Conservation (phyloP, 2,888 invertebrate species). For the Anthophora plumipes region DNA sequence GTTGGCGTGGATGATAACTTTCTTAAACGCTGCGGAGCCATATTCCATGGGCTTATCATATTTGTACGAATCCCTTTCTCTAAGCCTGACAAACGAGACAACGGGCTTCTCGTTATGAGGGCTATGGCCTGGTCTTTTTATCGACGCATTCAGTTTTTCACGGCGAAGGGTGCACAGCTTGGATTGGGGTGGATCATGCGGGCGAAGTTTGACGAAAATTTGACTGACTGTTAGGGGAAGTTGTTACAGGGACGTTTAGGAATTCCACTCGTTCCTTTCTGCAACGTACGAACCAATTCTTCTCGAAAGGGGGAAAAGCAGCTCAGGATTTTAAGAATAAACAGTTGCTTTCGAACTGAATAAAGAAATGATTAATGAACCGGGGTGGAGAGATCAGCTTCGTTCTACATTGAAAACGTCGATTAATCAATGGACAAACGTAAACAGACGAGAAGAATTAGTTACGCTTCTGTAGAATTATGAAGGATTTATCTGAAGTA, state of each 20-base stretch:
- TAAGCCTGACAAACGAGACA: constrained; percentile 69
- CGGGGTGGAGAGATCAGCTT: too few relatives aligned
- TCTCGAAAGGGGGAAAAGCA: too few relatives aligned
- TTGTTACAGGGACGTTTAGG: background rate
- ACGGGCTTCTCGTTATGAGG: constrained; percentile 29
- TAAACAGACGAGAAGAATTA: too few relatives aligned
- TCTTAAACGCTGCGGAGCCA: constrained; percentile 45
- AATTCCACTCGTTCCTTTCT: background rate
- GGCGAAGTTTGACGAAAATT: background rate
- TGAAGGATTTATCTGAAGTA: too few relatives aligned
- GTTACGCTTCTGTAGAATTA: too few relatives aligned
- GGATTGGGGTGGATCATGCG: background rate
- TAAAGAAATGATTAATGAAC: too few relatives aligned
- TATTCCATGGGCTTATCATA: constrained; percentile 64
- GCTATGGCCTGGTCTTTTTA: constrained; percentile 15
- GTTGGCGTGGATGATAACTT: constrained; percentile 52
- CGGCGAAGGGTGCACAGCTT: background rate
- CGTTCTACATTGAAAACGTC: too few relatives aligned
- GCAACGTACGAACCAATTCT: too few relatives aligned
- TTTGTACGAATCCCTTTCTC: constrained; percentile 54
- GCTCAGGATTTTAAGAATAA: too few relatives aligned
- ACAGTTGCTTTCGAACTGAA: too few relatives aligned
- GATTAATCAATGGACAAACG: too few relatives aligned
- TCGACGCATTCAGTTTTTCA: constrained; percentile 24
- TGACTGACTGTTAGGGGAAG: too few relatives aligned